Percentiles rank a stretch among this genome's conserved stretches.
Evolutionary conservation across 2,888 invertebrate genomes (phyloP).

Genomic region (Drosophila acutilabella): DNA sequence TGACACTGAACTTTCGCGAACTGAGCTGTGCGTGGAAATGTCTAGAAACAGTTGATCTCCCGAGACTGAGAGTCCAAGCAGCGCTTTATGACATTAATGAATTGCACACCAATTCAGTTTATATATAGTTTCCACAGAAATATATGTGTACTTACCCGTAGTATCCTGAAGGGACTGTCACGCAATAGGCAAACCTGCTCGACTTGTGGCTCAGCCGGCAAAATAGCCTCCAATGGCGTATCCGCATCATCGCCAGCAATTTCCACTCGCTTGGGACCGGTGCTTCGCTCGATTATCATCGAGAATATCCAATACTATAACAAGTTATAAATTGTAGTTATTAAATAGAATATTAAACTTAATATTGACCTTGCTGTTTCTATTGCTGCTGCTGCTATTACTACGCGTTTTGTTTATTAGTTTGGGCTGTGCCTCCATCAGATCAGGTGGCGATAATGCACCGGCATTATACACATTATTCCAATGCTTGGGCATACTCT

Average conservation of each 20-base stretch:
- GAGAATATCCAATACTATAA: slow-evolving; percentile 83
- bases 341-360: neutral
- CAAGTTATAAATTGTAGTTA: neutral
- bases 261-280: slow-evolving; percentile 73
- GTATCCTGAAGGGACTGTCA: slow-evolving; percentile 86
- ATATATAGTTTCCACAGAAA: neutral
- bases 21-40: neutral
- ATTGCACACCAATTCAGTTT: slow-evolving; percentile 35
- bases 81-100: slow-evolving; percentile 51
- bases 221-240: slow-evolving; percentile 80
- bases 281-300: slow-evolving; percentile 83
- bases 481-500: slow-evolving; percentile 78
- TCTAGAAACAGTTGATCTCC: neutral
- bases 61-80: slow-evolving; percentile 3
- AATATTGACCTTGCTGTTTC: slow-evolving; percentile 73
- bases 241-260: slow-evolving; percentile 77
- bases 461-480: slow-evolving; percentile 51
- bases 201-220: slow-evolving; percentile 78
- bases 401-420: slow-evolving; percentile 67
- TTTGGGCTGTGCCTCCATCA: slow-evolving; percentile 78
- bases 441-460: slow-evolving; percentile 69
- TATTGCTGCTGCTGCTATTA: slow-evolving; percentile 53
- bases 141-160: slow-evolving; percentile 82
- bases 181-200: slow-evolving; percentile 89
- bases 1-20: slow-evolving; percentile 5